Conservation (phyloP, 2,888 invertebrate species). For the Cheilosia grossa region DNA sequence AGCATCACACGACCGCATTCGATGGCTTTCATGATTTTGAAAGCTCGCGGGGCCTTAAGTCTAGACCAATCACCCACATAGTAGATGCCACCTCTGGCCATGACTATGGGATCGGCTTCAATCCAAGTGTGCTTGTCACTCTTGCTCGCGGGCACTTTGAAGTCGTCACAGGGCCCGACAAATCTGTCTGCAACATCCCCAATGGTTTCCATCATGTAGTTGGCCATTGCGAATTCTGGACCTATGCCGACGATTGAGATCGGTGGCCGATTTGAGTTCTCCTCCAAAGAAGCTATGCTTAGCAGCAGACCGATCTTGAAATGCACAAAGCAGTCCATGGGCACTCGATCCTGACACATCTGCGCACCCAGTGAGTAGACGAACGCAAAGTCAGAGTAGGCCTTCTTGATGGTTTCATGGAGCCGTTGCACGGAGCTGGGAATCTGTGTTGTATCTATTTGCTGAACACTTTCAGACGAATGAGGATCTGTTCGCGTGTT, state of each 20-base stretch:
- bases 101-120: conserved; percentile 80
- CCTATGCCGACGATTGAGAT: conserved; percentile 80
- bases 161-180: conserved; percentile 78
- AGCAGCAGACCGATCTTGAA: conserved; percentile 83
- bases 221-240: conserved; percentile 78
- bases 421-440: conserved; percentile 78
- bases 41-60: conserved; percentile 76
- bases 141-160: conserved; percentile 74
- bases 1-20: conserved; percentile 77
- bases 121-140: conserved; percentile 77
- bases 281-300: conserved; percentile 83
- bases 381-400: conserved; percentile 82
- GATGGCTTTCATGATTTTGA: conserved; percentile 79
- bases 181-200: conserved; percentile 81
- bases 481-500: conserved; percentile 20
- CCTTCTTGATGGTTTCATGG: conserved; percentile 77
- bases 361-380: conserved; percentile 82
- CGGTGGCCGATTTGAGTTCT: conserved; percentile 78
- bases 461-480: conserved; percentile 26
- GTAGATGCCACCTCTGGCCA: conserved; percentile 82
- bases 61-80: conserved; percentile 82
- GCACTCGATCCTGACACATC: conserved; percentile 81
- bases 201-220: conserved; percentile 78
- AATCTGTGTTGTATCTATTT: conserved; percentile 72
- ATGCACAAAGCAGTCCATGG: conserved; percentile 82